Evolutionary conservation across 2,888 invertebrate genomes (phyloP).

Genomic region (Lasioglossum calceatum): DNA sequence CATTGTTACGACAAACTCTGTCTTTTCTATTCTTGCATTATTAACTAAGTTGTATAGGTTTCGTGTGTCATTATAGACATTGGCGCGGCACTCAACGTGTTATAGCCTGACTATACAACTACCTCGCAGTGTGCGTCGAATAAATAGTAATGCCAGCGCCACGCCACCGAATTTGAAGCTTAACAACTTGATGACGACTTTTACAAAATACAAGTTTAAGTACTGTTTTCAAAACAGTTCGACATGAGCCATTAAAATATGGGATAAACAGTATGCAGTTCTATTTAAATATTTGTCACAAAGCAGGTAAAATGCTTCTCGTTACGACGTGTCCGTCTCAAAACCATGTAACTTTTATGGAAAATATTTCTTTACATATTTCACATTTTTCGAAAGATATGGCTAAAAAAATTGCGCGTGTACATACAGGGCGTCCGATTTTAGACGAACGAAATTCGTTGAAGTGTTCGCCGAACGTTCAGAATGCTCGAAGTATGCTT

Average conservation of each 20-base stretch:
- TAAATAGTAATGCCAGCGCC: not conserved
- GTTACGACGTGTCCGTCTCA: not conserved
- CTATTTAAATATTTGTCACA: not conserved
- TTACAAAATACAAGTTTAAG: conserved; percentile 6
- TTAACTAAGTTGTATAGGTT: not conserved
- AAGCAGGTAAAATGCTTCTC: not conserved
- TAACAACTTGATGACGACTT: not conserved
- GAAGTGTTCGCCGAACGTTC: no score
- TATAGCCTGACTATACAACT: not conserved
- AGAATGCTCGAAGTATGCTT: no score
- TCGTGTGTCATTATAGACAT: not conserved
- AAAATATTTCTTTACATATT: no score
- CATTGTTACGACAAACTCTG: not conserved
- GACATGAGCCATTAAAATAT: not conserved
- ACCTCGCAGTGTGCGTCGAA: not conserved
- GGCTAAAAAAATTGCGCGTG: no score
- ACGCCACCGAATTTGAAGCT: not conserved
- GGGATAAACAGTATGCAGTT: not conserved
- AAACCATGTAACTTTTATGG: no score
- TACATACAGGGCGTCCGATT: no score
- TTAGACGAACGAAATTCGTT: no score
- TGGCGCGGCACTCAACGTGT: not conserved
- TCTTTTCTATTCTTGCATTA: not conserved
- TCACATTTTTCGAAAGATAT: no score
- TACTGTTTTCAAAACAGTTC: not conserved